Evolutionary conservation across 2,797 vertebrate species (phyloP), one percentile per base, ranked within the genome.

Genomic region (Mormyrus proboscirostris): DNA sequence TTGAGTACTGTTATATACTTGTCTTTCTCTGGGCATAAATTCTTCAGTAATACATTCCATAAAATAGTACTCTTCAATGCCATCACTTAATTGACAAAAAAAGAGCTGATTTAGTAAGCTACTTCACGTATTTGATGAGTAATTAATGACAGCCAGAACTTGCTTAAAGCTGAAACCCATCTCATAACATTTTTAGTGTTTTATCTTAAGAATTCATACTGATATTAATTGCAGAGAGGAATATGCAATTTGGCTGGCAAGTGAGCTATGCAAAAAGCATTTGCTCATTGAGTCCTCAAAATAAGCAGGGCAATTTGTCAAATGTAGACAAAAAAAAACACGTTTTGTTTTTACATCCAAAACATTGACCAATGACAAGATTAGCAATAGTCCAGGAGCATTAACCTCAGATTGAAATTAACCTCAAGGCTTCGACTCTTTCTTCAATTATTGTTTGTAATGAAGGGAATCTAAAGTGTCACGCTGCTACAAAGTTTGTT

Each of bases 401-500:
- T 88, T 88, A 22, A 6, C 29, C 29, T 51, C 50, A n/a, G 29
- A 82, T 55, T 29, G 44, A 55, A 89, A 73, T 73, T 76, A 55
- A n/a, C 49, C 29, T 19, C 44, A 41, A 85, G 44, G 55, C 38
- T 50, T 47, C 12, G 0, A 50, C 7, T 29, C 47, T 47, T 59
- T 29, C 38, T 85, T 86, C 89, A 41, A 84, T 89, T 51, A 88
- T 93, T 90, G 89, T 86, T 91, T 87, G 29, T 89, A 91, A 85
- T 91, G 57, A 90, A 90, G 57, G 92, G 92, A 93, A 86, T 92
- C 84, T 86, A 92, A 91, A 90, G 90, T 91, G 91, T 92, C 92
- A 92, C 91, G 92, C 90, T 92, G 92, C 92, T 94, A 88, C 89
- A 94, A 95, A 51, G 69, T 94, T 93, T 89, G 90, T 65, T 92